A percentile compares a stretch with the other conserved stretches of the same genome.
Evolutionary conservation across 2,113 vertebrate genomes (phyloP).

Genomic region (Syngnathus typhle): DNA sequence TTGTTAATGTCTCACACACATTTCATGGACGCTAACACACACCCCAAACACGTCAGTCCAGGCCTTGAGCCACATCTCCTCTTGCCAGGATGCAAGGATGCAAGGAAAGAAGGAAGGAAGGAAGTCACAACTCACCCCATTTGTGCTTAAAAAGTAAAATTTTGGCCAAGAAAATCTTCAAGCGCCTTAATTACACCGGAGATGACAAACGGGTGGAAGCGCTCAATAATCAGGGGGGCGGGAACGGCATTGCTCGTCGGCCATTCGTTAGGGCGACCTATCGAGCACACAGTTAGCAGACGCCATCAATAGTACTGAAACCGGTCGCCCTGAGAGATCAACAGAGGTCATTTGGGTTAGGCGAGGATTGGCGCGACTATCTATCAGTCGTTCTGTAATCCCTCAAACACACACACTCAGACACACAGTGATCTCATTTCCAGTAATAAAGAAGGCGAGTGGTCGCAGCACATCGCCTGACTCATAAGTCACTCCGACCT

Average conservation of each 20-base stretch:
- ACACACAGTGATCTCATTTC: slow-evolving; percentile 7
- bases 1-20: no score
- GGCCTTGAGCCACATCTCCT: no score
- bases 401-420: slow-evolving; percentile 12
- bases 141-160: not conserved
- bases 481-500: slow-evolving; percentile 38
- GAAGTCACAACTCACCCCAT: not conserved
- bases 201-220: not conserved
- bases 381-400: not conserved
- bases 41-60: no score
- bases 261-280: slow-evolving; percentile 8
- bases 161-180: not conserved
- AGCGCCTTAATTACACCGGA: no score
- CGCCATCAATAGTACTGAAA: slow-evolving; percentile 3
- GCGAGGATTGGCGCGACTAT: not conserved
- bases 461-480: slow-evolving; percentile 27
- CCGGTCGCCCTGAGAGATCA: not conserved
- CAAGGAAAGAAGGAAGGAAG: slow-evolving; percentile 17
- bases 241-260: not conserved
- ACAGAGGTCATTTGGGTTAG: slow-evolving; percentile 11
- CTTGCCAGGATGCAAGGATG: not conserved
- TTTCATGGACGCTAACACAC: no score
- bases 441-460: slow-evolving; percentile 33
- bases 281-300: slow-evolving; percentile 3
- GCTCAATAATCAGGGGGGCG: not conserved